phyloP scores from a whole-genome alignment of 2,888 invertebrate genomes.

The Troides aeacus region DNA sequence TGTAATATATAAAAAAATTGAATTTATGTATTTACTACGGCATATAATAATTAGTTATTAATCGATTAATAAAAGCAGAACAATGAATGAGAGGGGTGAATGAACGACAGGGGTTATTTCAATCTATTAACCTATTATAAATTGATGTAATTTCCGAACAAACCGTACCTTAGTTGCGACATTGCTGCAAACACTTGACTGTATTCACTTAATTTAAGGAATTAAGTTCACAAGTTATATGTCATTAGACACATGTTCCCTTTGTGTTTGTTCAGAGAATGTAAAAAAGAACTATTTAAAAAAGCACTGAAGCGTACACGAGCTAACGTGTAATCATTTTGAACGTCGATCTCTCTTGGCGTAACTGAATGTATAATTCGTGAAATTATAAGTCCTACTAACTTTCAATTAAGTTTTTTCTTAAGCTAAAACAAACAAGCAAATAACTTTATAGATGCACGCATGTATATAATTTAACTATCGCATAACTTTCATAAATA shows the following conservation, averaged over 20 bases:
- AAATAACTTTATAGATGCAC: neutral
- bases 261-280: conserved; percentile 73
- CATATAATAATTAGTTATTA: neutral
- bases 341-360: conserved; percentile 32
- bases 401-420: conserved; percentile 21
- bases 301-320: conserved; percentile 57
- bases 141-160: conserved; percentile 52
- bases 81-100: neutral
- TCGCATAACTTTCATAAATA: no score
- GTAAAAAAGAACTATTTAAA: conserved; percentile 61
- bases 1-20: neutral
- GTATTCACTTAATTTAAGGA: conserved; percentile 53
- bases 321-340: conserved; percentile 52
- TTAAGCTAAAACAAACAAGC: conserved; percentile 16
- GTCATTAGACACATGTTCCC: conserved; percentile 69
- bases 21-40: neutral
- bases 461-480: no score
- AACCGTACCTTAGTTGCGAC: conserved; percentile 59
- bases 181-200: conserved; percentile 44
- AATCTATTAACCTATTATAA: conserved; percentile 57
- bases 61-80: neutral
- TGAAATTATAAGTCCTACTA: conserved; percentile 18
- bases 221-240: conserved; percentile 49
- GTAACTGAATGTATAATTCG: conserved; percentile 26
- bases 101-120: neutral